Percentiles rank a stretch among this genome's conserved stretches.
These are phyloP conservation scores for Argyra leucocephala DNA, from an alignment of 2,888 invertebrate species.

Conservation along the genomic window DNA sequence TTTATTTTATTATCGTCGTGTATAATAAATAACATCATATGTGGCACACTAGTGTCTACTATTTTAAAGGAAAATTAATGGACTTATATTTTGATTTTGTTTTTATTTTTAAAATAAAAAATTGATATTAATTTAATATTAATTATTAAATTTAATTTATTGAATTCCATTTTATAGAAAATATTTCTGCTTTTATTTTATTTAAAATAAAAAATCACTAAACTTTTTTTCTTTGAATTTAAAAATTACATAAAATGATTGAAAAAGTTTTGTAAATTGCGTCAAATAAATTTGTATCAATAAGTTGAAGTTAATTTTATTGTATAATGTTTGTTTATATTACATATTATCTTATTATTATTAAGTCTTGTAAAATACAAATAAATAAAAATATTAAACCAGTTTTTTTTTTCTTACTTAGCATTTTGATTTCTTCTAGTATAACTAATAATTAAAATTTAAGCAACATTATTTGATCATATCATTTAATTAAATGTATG, in stretches of 20 bases:
- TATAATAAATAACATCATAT: constrained; percentile 2
- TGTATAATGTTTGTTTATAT: background rate
- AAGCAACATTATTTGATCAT: background rate
- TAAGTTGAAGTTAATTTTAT: background rate
- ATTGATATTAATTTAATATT: background rate
- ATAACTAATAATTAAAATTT: background rate
- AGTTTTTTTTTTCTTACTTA: background rate
- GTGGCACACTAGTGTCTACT: constrained; percentile 3
- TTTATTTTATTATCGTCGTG: background rate
- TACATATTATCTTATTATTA: background rate
- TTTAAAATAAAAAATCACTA: background rate
- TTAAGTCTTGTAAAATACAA: background rate
- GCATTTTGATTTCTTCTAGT: background rate
- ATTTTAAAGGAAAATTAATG: background rate
- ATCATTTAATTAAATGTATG: background rate
- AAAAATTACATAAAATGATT: constrained; percentile 2
- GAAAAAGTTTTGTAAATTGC: background rate
- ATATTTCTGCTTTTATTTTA: background rate
- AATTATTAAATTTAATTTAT: background rate
- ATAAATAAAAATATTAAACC: background rate
- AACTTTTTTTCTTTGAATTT: background rate
- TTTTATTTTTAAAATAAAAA: background rate
- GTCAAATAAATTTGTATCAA: background rate
- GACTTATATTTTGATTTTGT: background rate
- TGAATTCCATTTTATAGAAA: background rate